These are phyloP conservation scores for Calameuta filiformis DNA, from an alignment of 2,888 invertebrate genomes.

Conservation along the genomic window DNA sequence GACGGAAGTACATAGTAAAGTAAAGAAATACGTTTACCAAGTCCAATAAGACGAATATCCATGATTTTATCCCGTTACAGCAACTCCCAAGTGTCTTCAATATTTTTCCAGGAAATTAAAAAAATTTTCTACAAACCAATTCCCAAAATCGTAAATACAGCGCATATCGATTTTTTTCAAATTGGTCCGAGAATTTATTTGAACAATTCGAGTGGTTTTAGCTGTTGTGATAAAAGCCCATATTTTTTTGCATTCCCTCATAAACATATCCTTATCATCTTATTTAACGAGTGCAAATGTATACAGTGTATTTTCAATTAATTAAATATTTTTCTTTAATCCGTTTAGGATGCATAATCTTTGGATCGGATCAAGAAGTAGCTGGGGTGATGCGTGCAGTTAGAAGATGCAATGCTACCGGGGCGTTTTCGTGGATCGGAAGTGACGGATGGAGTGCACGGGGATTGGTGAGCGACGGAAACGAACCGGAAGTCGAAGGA, in stretches of 20 bases:
- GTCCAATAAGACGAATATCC: neutral
- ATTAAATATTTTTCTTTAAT: neutral
- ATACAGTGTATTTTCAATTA: neutral
- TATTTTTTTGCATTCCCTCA: neutral
- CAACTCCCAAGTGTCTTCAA: neutral
- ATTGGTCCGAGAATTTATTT: neutral
- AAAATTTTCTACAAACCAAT: neutral
- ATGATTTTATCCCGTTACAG: neutral
- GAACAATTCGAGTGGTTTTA: neutral
- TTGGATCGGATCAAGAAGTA: constrained; percentile 97
- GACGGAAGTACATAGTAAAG: neutral
- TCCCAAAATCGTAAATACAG: neutral
- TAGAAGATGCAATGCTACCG: constrained; percentile 86
- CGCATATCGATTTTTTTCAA: neutral
- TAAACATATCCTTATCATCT: neutral
- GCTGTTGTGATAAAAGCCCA: neutral
- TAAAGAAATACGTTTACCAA: neutral
- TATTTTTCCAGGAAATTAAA: neutral
- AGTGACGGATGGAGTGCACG: constrained; percentile 97
- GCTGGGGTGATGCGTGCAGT: constrained; percentile 96
- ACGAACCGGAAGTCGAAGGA: constrained; percentile 92
- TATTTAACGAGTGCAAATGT: neutral
- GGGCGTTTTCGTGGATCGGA: constrained; percentile 94
- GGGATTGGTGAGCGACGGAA: constrained; percentile 82
- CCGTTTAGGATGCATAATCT: constrained; percentile 88